A percentile compares a stretch with the other conserved stretches of the same genome.
phyloP scores from a whole-genome alignment of 2,888 invertebrate species.

The Tanypteryx hageni region DNA sequence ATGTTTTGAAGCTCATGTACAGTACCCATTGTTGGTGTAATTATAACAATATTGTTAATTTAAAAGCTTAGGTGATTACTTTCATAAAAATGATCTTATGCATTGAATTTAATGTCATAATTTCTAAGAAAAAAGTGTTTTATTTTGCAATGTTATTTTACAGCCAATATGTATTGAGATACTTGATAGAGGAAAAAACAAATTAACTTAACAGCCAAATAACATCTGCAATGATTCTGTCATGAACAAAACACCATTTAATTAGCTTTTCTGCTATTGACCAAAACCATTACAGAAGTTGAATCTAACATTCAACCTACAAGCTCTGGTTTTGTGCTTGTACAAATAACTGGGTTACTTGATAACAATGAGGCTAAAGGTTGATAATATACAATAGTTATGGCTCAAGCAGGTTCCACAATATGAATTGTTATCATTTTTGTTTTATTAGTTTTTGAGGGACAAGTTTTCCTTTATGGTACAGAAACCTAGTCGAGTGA shows the following conservation, averaged over 20 bases:
- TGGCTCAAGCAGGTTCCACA: conserved; percentile 4
- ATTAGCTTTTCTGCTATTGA: too few relatives aligned
- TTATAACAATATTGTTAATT: not conserved
- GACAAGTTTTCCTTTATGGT: conserved; percentile 34
- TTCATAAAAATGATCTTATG: not conserved
- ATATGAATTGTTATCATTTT: not conserved
- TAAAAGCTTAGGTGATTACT: not conserved
- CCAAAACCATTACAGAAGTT: too few relatives aligned
- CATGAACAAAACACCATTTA: too few relatives aligned
- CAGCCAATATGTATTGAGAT: too few relatives aligned
- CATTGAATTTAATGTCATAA: too few relatives aligned
- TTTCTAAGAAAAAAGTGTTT: too few relatives aligned
- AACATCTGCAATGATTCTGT: too few relatives aligned
- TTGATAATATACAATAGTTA: not conserved
- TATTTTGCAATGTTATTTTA: too few relatives aligned
- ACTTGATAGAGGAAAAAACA: too few relatives aligned
- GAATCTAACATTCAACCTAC: not conserved
- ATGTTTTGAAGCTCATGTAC: too few relatives aligned
- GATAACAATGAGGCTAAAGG: conserved; percentile 13
- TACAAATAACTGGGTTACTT: not conserved
- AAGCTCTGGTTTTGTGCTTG: not conserved
- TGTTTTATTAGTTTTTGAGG: not conserved
- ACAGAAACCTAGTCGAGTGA: conserved; percentile 75
- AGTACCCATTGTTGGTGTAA: too few relatives aligned
- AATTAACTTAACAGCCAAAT: too few relatives aligned